phyloP scores from a whole-genome alignment of 2,797 vertebrate species.

The Holocentrus rufus region DNA sequence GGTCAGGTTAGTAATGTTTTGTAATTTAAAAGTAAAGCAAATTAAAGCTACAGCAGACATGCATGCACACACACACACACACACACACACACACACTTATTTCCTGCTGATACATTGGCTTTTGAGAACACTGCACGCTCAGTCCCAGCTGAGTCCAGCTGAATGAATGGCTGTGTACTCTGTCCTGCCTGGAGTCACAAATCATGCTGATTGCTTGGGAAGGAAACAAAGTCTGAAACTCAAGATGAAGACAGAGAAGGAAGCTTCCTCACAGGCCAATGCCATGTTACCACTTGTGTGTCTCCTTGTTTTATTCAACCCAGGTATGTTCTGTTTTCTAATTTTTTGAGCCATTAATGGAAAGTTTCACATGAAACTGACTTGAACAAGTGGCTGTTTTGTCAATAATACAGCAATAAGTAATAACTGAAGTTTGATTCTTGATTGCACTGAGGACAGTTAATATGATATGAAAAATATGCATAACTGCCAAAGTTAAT shows the following conservation, averaged over 20 bases:
- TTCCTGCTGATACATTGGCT: constrained; percentile 70
- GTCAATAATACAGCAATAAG: neutral
- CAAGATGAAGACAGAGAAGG: constrained; percentile 91
- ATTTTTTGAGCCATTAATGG: constrained; percentile 1
- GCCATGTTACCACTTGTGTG: constrained; percentile 78
- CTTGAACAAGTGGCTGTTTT: neutral
- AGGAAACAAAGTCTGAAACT: constrained; percentile 83
- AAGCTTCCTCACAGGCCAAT: constrained; percentile 74
- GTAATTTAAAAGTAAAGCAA: too few species aligned
- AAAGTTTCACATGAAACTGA: neutral
- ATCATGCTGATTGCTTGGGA: constrained; percentile 86
- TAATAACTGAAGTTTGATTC: too few species aligned
- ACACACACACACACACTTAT: constrained; percentile 55
- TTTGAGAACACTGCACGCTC: constrained; percentile 82
- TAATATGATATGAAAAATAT: too few species aligned
- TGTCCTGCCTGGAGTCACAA: constrained; percentile 85
- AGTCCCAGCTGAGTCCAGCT: constrained; percentile 78
- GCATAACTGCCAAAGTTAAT: too few species aligned
- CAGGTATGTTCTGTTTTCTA: constrained; percentile 82
- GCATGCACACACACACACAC: constrained; percentile 7
- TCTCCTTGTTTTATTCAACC: constrained; percentile 77
- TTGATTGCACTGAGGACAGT: too few species aligned
- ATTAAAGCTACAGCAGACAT: too few species aligned
- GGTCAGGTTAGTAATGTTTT: too few species aligned
- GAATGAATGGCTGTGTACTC: constrained; percentile 84